Base-by-base conservation (phyloP, 2,888 invertebrate species). In the Diplolepis rosae region DNA sequence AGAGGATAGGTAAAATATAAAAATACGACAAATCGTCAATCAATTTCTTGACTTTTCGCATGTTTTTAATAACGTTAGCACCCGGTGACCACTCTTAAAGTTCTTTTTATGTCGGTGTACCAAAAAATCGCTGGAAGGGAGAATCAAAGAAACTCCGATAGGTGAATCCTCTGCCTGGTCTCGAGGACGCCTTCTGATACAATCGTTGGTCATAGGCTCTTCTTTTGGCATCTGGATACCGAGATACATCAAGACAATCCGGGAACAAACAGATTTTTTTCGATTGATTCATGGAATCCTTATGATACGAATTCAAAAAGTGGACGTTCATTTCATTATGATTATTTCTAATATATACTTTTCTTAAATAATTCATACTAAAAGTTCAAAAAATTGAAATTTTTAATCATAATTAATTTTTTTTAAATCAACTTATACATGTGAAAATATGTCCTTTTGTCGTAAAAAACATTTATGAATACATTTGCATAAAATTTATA, bases 71-170 rank as follows among this genome's bases (percentile, higher is more conserved):
- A 32, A 48, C 45, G 50, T 48, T 24, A 51, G 39, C 69, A 69
- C 65, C 50, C n/a, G 50, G 48, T 69, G 79, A 73, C n/a, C 80
- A 80, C 81, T 83, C 82, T 75, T 69, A 82, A 84, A 81, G 77
- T 74, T 69, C 72, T 73, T 76, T n/a, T 65, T 76, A 70, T 78
- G 70, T 73, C 72, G 69, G 70, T 81, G 81, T 95, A 96, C 96
- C 96, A 91, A 95, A 96, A 90, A 93, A 93, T 91, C 95, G 94
- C 91, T 94, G 95, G 91, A 95, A 95, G 89, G 95, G 95, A 89
- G 95, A 94, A 89, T 95, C 95, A 91, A 95, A 96, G 92, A 94
- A 93, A 92, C 93, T 94, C 91, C 93, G 93, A 92, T 94, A 94
- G 91, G 93, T 93, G 91, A 92, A 93, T 85, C 92, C 91, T 89